phyloP scores from a whole-genome alignment of 2,888 invertebrate genomes.

The Miltochrista miniata region DNA sequence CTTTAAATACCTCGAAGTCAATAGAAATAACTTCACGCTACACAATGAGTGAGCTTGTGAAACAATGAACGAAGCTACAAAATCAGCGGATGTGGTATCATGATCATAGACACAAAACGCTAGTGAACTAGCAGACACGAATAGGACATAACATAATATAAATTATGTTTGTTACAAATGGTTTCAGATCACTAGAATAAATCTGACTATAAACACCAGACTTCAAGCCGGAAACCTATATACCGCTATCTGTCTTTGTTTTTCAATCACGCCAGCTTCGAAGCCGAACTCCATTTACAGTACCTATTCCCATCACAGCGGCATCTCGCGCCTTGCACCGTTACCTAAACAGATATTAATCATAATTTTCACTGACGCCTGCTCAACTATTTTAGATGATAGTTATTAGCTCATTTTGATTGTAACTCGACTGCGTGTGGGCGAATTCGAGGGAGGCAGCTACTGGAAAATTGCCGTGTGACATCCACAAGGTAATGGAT shows the following conservation, averaged over 20 bases:
- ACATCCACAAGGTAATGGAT: conserved; percentile 76
- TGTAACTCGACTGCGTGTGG: conserved; percentile 74
- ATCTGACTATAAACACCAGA: conserved; percentile 12
- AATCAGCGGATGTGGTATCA: conserved; percentile 17
- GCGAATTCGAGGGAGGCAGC: conserved; percentile 57
- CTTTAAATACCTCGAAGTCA: conserved; percentile 62
- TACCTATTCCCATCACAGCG: conserved; percentile 52
- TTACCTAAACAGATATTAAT: conserved; percentile 82
- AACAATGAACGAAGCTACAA: conserved; percentile 23
- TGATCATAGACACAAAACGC: background rate
- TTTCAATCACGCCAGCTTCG: conserved; percentile 30
- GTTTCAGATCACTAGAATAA: conserved; percentile 7
- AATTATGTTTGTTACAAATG: background rate
- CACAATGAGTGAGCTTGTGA: conserved; percentile 39
- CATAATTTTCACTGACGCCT: conserved; percentile 81
- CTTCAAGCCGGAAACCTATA: conserved; percentile 14
- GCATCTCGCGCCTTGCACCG: conserved; percentile 55
- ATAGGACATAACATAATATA: conserved; percentile 6
- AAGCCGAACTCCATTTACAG: conserved; percentile 17
- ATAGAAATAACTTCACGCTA: conserved; percentile 42
- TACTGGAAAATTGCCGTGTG: conserved; percentile 81
- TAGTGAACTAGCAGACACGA: background rate
- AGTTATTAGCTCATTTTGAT: conserved; percentile 77
- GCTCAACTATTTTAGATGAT: conserved; percentile 76
- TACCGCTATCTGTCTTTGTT: conserved; percentile 30